phyloP scores from a whole-genome alignment of 2,888 invertebrate genomes.

The Galeruca laticollis region DNA sequence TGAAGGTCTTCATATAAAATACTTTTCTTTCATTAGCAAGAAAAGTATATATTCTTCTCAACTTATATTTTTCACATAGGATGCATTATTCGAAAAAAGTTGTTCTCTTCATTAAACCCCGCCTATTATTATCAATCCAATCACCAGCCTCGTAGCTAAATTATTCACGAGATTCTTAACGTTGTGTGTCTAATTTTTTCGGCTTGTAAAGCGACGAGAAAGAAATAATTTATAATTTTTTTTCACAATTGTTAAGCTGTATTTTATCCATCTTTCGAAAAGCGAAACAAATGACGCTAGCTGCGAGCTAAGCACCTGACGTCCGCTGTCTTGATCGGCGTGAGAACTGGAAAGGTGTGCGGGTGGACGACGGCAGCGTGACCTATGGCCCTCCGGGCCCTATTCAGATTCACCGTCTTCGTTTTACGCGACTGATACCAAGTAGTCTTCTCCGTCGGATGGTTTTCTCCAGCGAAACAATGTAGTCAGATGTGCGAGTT shows the following conservation, averaged over 20 bases:
- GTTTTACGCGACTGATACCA: conserved; percentile 25
- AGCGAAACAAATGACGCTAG: conserved; percentile 41
- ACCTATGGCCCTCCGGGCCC: conserved; percentile 51
- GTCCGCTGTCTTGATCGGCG: conserved; percentile 47
- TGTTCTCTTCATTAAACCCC: background rate
- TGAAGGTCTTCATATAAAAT: background rate
- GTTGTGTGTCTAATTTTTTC: conserved; percentile 11
- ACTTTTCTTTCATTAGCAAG: too few relatives aligned
- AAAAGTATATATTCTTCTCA: too few relatives aligned
- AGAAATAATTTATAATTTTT: conserved; percentile 31
- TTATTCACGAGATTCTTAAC: conserved; percentile 11
- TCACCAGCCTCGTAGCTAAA: conserved; percentile 7
- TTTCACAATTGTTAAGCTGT: conserved; percentile 24
- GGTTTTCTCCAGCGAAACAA: conserved; percentile 3
- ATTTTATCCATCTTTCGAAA: conserved; percentile 31
- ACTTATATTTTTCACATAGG: too few relatives aligned
- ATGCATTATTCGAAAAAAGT: too few relatives aligned
- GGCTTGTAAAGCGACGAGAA: background rate
- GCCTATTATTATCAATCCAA: conserved; percentile 8
- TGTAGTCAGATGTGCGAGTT: conserved; percentile 14
- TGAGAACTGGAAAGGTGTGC: conserved; percentile 53
- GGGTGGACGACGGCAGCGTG: conserved; percentile 52
- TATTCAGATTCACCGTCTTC: conserved; percentile 34
- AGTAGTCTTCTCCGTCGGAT: background rate
- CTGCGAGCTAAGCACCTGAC: conserved; percentile 44